Conservation (phyloP, 37 sponge, comb jelly and placozoan species). For the Cliona cf. orientalis region DNA sequence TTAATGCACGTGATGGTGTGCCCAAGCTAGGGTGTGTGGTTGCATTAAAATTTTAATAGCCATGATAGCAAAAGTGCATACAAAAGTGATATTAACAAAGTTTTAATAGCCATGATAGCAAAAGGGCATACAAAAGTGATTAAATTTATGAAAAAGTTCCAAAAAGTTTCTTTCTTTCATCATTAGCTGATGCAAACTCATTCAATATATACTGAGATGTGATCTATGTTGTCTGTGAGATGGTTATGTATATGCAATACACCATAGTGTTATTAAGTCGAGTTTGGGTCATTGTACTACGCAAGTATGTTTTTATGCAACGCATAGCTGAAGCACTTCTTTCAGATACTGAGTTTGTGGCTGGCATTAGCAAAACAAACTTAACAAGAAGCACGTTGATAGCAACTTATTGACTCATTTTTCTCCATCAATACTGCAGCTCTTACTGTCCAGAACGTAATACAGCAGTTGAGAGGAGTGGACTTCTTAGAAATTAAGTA, state of each 20-base stretch:
- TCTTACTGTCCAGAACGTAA: no score
- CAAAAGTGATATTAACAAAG: no score
- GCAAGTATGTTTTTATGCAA: conserved; percentile 64
- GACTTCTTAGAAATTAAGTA: no score
- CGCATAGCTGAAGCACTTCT: conserved; percentile 54
- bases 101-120: no score
- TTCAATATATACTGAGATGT: conserved; percentile 1
- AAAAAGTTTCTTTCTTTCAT: conserved; percentile 12
- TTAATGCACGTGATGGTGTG: no score
- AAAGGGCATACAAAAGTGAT: neutral
- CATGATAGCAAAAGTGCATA: no score
- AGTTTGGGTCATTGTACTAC: conserved; percentile 58
- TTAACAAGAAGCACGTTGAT: conserved; percentile 21
- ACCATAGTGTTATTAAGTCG: conserved; percentile 55
- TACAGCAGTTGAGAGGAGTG: no score
- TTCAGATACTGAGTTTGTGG: conserved; percentile 65
- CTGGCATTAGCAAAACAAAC: conserved; percentile 64
- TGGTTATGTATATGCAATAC: conserved; percentile 53
- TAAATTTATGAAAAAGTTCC: conserved; percentile 5
- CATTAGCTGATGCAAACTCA: conserved; percentile 34
- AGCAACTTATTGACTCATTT: no score
- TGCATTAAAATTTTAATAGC: no score
- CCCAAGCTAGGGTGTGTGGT: no score
- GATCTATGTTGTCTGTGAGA: conserved; percentile 12
- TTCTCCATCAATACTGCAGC: no score